phyloP scores from a whole-genome alignment of 2,888 invertebrate genomes.

The Ichneumoninae sp. region DNA sequence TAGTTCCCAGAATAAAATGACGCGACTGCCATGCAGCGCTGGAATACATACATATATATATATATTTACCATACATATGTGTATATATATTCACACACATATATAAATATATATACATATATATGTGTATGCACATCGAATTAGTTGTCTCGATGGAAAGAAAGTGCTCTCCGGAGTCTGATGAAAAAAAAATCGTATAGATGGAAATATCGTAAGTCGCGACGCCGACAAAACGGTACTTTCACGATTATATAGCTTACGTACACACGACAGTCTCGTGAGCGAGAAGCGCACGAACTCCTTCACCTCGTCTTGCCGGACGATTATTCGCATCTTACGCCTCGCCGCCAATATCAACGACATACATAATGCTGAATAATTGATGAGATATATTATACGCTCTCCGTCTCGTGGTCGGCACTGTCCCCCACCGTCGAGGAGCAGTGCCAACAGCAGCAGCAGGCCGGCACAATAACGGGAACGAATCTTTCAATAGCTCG shows the following conservation, averaged over 20 bases:
- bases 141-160: slow-evolving; percentile 20
- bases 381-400: slow-evolving; percentile 57
- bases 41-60: background rate
- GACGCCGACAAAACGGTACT: slow-evolving; percentile 42
- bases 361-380: slow-evolving; percentile 57
- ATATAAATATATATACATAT: background rate
- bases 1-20: slow-evolving; percentile 19
- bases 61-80: background rate
- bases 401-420: slow-evolving; percentile 7
- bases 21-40: background rate
- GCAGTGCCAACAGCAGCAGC: background rate
- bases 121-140: background rate
- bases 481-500: slow-evolving; percentile 45
- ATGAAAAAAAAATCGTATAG: slow-evolving; percentile 6
- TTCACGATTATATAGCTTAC: slow-evolving; percentile 42
- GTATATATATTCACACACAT: background rate
- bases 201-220: slow-evolving; percentile 2
- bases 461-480: slow-evolving; percentile 49
- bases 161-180: slow-evolving; percentile 14
- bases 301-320: slow-evolving; percentile 15
- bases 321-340: slow-evolving; percentile 33
- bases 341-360: slow-evolving; percentile 16
- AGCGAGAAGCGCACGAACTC: slow-evolving; percentile 16
- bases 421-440: background rate
- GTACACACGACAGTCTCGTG: slow-evolving; percentile 11